Evolutionary conservation across 2,888 invertebrate genomes (phyloP), one percentile per base, ranked within the genome.

Genomic region (Boloria euphrosyne): DNA sequence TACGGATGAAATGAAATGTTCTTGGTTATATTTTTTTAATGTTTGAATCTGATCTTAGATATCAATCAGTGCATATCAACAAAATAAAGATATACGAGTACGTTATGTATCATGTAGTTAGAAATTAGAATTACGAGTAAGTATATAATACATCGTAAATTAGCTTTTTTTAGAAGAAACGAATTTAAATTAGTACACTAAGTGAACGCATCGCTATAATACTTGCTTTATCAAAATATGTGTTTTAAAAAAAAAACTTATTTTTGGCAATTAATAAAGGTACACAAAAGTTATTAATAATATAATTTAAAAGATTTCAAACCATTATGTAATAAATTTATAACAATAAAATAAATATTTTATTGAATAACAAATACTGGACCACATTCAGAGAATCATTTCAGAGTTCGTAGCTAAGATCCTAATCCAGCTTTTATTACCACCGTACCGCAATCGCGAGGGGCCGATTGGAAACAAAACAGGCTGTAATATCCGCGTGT

Each of bases 391-490:
- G 31, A 18, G 55, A 62, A 61, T 60, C 22, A 59, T 7, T 59
- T 49, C 6, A 13, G 31, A 16, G 54, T 53, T 63, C 46, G 51
- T 60, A 65, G 70, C 63, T 66, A 53, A 61, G 61, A 47, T 44
- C 50, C 62, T 70, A 67, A 71, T 70, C 70, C 66, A 59, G 66
- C 63, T 67, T 69, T 69, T 67, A 69, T 69, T 64, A 61, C 50
- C 62, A 46, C 57, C 18, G 44, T 50, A 46, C 65, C 61, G 62
- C 69, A 69, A 67, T 65, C 55, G 62, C 51, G 47, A 67, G 68
- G 70, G 66, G 62, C 65, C 60, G 62, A 66, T 64, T 55, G 67
- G 70, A 69, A 67, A 73, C 69, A 73, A 67, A 69, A 69, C 66
- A 62, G 58, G 65, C 66, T 66, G 66, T 68, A 67, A 66, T 69